phyloP scores from a whole-genome alignment of 2,797 vertebrate genomes.

The Hipposideros larvatus region DNA sequence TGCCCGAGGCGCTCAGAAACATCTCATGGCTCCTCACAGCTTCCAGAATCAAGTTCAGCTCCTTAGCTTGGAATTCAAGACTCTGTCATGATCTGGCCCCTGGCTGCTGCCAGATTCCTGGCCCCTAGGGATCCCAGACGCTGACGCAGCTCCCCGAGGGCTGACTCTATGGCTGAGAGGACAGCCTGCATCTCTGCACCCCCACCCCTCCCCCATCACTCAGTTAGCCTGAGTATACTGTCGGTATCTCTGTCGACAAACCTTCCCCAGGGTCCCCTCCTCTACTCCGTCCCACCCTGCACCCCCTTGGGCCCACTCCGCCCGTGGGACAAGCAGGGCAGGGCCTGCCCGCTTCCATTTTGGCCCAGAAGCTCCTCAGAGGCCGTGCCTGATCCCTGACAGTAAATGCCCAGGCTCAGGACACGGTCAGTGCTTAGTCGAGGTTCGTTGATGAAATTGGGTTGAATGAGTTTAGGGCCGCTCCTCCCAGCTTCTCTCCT shows the following conservation, averaged over 20 bases:
- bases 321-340: rapidly evolving
- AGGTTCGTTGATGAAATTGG: neutral
- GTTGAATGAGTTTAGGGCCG: neutral
- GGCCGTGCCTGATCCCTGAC: neutral
- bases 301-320: no score
- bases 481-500: neutral
- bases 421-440: neutral
- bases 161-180: neutral
- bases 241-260: neutral
- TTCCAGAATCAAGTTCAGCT: neutral
- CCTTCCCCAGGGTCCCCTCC: neutral
- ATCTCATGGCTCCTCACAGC: rapidly evolving
- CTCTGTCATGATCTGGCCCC: no score
- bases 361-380: neutral
- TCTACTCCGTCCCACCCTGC: neutral
- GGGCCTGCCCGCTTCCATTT: neutral
- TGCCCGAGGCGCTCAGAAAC: neutral
- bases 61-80: neutral
- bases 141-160: neutral
- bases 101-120: neutral
- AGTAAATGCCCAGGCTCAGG: no score
- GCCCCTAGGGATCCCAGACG: no score
- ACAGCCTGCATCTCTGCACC: neutral
- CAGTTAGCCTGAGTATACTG: neutral
- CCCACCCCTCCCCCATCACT: neutral